These are phyloP conservation scores for Aix galericulata DNA, from an alignment of 2,113 vertebrate species.

Conservation along the genomic window DNA sequence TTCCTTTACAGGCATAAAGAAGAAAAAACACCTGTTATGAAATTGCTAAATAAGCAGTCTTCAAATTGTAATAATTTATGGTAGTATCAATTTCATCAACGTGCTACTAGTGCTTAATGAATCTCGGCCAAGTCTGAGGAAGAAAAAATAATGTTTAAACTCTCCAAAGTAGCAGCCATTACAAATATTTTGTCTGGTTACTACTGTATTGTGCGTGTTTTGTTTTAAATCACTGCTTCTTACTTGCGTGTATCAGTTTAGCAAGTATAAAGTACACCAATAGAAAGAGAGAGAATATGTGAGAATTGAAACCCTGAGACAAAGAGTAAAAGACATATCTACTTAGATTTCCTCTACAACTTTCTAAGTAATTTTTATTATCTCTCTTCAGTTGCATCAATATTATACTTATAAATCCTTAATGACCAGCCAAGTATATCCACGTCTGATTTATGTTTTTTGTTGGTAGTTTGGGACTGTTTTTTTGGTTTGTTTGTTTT, in stretches of 20 bases:
- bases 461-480: not conserved
- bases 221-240: not conserved
- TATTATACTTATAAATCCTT: not conserved
- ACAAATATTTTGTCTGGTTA: not conserved
- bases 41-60: not conserved
- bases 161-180: not conserved
- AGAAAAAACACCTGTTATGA: not conserved
- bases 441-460: not conserved
- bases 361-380: not conserved
- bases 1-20: not conserved
- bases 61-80: not conserved
- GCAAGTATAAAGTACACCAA: fast-evolving
- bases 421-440: not conserved
- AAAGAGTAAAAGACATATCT: not conserved
- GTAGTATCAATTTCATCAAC: not conserved
- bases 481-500: not conserved
- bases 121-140: not conserved
- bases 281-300: not conserved
- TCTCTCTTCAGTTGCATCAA: not conserved
- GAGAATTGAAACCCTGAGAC: not conserved
- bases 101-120: not conserved
- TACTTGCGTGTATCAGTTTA: not conserved
- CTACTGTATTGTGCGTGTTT: fast-evolving
- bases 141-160: not conserved
- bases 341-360: not conserved